phyloP scores from a whole-genome alignment of 2,888 invertebrate genomes.

The Chalcis sispes region DNA sequence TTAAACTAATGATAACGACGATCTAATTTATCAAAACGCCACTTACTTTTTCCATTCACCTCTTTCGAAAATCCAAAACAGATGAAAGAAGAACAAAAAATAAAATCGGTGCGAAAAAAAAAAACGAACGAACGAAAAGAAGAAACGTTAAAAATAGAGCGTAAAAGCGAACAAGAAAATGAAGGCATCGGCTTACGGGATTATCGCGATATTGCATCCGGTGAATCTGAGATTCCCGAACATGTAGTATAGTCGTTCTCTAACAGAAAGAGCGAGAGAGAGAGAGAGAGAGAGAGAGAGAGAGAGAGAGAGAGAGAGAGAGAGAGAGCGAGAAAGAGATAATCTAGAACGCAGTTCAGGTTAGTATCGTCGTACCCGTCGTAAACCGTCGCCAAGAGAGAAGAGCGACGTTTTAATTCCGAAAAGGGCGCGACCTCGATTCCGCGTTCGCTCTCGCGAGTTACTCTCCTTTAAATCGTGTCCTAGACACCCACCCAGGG shows the following conservation, averaged over 20 bases:
- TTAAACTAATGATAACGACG: no score
- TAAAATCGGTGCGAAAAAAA: not conserved
- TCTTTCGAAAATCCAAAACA: not conserved
- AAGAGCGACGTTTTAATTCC: constrained; percentile 46
- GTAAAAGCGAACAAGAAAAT: not conserved
- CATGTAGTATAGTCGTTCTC: constrained; percentile 35
- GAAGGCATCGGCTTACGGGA: constrained; percentile 51
- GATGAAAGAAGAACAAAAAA: not conserved
- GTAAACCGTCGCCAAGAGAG: no score
- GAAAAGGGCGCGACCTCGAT: constrained; percentile 48
- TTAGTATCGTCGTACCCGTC: constrained; percentile 15
- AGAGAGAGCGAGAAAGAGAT: no score
- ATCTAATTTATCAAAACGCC: no score
- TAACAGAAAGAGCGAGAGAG: no score
- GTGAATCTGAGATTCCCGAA: constrained; percentile 40
- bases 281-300: no score
- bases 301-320: no score
- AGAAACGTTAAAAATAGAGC: not conserved
- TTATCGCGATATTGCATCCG: constrained; percentile 54
- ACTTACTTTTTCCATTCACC: no score
- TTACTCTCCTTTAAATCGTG: constrained; percentile 2
- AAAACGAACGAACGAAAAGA: constrained; percentile 13
- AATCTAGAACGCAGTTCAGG: constrained; percentile 48
- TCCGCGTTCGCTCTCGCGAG: constrained; percentile 20
- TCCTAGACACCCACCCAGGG: not conserved